Evolutionary conservation across 2,113 vertebrate species (phyloP).

Genomic region (Steatornis caripensis): DNA sequence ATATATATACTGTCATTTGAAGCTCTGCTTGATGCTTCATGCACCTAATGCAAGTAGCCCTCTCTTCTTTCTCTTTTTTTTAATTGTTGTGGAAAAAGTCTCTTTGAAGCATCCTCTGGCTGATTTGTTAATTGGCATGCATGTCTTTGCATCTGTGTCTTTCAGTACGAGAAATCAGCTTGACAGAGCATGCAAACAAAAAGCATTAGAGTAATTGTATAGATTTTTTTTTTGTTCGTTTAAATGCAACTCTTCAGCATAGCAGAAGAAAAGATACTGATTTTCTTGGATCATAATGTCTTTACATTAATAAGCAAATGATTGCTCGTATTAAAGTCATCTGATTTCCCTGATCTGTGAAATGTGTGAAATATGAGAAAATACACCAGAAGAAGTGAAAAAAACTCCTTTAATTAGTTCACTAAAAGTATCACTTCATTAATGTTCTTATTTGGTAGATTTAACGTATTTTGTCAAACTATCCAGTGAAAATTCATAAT

Average conservation of each 20-base stretch:
- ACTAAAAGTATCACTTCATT: background rate
- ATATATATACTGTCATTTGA: background rate
- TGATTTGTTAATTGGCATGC: slow-evolving; percentile 7
- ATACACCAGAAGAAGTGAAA: background rate
- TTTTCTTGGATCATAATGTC: background rate
- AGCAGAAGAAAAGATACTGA: background rate
- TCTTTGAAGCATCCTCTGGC: background rate
- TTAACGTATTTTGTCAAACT: background rate
- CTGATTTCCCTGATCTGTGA: background rate
- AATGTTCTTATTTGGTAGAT: background rate
- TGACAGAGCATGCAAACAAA: background rate
- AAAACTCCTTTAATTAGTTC: background rate
- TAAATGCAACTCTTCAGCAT: background rate
- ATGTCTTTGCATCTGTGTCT: slow-evolving; percentile 20
- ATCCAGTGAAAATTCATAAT: background rate
- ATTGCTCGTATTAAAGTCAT: background rate
- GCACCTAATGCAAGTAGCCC: background rate
- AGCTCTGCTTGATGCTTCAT: background rate
- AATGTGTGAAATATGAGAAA: background rate
- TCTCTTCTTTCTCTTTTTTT: background rate
- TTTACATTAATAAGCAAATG: background rate
- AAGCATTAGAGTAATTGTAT: slow-evolving; percentile 1
- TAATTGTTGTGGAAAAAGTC: background rate
- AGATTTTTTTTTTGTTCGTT: background rate
- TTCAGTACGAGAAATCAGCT: slow-evolving; percentile 2